Conservation (phyloP, 1,140 invertebrate genomes). For the Gryon sp. region DNA sequence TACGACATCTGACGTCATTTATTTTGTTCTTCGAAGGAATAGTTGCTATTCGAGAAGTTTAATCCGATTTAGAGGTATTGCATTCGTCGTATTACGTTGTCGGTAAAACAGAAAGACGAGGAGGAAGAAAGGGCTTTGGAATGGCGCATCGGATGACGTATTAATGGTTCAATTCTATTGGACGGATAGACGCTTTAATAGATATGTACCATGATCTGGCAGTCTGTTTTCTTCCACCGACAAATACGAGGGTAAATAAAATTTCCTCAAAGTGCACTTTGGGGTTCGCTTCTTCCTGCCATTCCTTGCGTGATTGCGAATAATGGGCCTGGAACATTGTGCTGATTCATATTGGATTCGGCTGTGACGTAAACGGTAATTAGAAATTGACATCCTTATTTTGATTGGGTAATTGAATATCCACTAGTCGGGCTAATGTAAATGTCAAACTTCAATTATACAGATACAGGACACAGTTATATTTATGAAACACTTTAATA, state of each 20-base stretch:
- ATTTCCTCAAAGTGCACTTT: conserved; percentile 28
- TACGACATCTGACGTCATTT: conserved; percentile 45
- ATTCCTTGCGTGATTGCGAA: conserved; percentile 31
- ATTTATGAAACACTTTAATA: too few species aligned
- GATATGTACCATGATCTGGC: conserved; percentile 53
- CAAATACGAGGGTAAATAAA: conserved; percentile 32
- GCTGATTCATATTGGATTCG: conserved; percentile 33
- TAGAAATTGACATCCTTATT: conserved; percentile 20
- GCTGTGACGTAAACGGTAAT: conserved; percentile 23
- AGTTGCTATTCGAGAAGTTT: conserved; percentile 48
- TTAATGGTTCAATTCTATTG: conserved; percentile 52
- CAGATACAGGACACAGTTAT: too few species aligned
- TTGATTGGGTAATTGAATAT: background rate
- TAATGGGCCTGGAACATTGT: conserved; percentile 12
- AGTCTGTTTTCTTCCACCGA: conserved; percentile 30
- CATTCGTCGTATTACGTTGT: conserved; percentile 19
- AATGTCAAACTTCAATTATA: too few species aligned
- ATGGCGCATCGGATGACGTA: conserved; percentile 51
- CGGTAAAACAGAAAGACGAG: conserved; percentile 44
- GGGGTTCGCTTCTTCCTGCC: conserved; percentile 7
- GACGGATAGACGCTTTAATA: conserved; percentile 42
- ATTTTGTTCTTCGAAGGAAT: conserved; percentile 32
- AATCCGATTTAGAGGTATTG: conserved; percentile 58
- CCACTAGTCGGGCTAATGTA: too few species aligned
- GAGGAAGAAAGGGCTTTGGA: too few species aligned